Base-by-base conservation (phyloP, 2,797 vertebrate genomes). In the Capromys pilorides region DNA sequence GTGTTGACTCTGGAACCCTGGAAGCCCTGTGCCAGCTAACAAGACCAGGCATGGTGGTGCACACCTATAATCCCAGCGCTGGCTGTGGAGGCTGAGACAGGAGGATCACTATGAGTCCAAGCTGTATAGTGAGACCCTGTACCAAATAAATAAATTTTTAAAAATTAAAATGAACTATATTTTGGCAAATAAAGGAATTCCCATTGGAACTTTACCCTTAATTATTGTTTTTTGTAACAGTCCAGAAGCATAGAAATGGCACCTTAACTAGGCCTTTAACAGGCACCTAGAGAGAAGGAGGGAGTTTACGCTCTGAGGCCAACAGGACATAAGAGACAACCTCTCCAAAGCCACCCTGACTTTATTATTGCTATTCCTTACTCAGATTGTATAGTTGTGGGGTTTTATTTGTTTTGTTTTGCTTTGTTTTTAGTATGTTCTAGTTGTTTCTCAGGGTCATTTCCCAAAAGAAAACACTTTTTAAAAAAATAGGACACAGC, bases 391-490 rank as follows among this genome's bases (percentile, higher is more conserved):
- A 19, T 26, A 61, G 41, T 14, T 2, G 2, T n/a, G 28, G 31
- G 33, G 45, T 45, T 45, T 45, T 45, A 45, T 45, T 45, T n/a
- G 18, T 67, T 33, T 67, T 67, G 59, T 4, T 28, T 33, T 67
- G 64, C 54, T 16, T 67, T 10, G 24, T 12, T 26, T 73, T 71
- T 71, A 26, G 64, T 78, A 28, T 87, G 28, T 24, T 80, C 12
- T 54, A 19, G 3, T 28, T 33, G 80, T 28, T 51, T 88, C 71
- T 2, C 16, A 54, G 41, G 16, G 31, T 73, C 41, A 59, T 41
- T 95, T 77, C 59, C 71, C 45, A 57, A 78, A 90, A 81, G 51
- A 59, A 91, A 91, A 88, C 92, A 79, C 67, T 59, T 13, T 21
- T 21, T 36, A 7, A 66, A 8, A 80, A 80, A 85, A 45, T 16